Evolutionary conservation across 2,888 invertebrate genomes (phyloP), one percentile per base, ranked within the genome.

Genomic region (Eristalinus sepulchralis): DNA sequence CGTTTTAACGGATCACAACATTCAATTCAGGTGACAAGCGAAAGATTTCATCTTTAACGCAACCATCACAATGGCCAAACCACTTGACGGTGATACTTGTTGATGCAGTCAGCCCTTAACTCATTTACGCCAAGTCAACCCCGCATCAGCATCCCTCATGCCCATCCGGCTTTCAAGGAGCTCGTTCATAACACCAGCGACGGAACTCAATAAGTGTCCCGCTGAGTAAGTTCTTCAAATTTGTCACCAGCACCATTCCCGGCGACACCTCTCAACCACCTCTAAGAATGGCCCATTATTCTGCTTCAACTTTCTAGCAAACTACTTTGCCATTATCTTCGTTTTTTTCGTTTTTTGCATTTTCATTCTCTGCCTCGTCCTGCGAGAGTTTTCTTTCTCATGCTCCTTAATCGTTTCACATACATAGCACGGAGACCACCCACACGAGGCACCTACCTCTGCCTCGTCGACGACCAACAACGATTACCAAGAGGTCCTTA

Each of bases 141-240:
- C 47, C 17, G 17, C 57, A 57, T 34, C n/a, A n/a, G 22, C 34
- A 33, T n/a, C 22, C 55, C 22, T 20, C 13, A 17, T 47, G 2
- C 5, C 34, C 10, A n/a, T 22, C 47, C 22, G 33, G 10, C 24
- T 64, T 24, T 2, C n/a, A 0, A 36, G 20, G 27, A 77, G 62
- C 20, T 55, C 34, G 13, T 68, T 55, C 34, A 55, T 34, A 62
- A 24, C 57, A 17, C 62, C 8, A 13, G 57, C 24, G 39, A 53
- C 31, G 20, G 47, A 79, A 72, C 72, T 72, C 79, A 79, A 79
- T 79, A 79, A 79, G 71, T 72, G 64, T 64, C 79, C 63, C 72
- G 66, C 47, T 79, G 79, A 79, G 66, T 79, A 66, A 72, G 17
- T 72, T 79, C 57, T 79, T 79, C 24, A 72, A 79, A 79, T 79